Evolutionary conservation across 35 echinoderm and acorn worm genomes (phyloP).

Genomic region (Chiridota heheva): DNA sequence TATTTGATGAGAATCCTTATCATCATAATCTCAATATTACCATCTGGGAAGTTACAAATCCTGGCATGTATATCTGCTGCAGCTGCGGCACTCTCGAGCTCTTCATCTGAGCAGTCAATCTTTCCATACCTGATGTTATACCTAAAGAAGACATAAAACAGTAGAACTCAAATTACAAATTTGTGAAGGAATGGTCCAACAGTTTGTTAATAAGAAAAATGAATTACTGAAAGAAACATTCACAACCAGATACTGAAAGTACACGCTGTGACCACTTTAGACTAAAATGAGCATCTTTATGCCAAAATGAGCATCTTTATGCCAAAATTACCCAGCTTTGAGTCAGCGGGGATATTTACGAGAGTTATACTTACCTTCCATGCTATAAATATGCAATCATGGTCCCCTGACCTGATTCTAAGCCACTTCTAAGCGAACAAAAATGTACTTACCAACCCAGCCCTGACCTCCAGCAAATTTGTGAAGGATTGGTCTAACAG

Average conservation of each 20-base stretch:
- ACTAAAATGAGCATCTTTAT: no score
- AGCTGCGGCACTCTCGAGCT: slow-evolving; percentile 63
- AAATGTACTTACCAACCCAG: no score
- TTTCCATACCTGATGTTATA: slow-evolving; percentile 92
- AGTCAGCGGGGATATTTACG: no score
- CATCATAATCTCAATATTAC: slow-evolving; percentile 54
- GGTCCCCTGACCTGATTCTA: no score
- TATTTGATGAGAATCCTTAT: background rate
- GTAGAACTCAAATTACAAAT: background rate
- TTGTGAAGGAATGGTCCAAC: background rate
- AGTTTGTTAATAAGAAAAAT: background rate
- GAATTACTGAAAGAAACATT: background rate
- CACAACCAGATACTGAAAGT: background rate
- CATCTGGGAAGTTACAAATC: slow-evolving; percentile 74
- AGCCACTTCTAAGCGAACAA: no score
- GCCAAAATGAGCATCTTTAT: no score
- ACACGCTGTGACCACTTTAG: background rate
- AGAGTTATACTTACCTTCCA: no score
- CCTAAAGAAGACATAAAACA: slow-evolving; percentile 44
- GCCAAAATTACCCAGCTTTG: no score
- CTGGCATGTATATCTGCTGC: slow-evolving; percentile 86
- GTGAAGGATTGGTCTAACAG: no score
- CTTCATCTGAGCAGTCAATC: slow-evolving; percentile 55
- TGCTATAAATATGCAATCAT: no score
- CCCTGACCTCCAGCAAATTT: no score